A percentile compares a stretch with the other conserved stretches of the same genome.
Conservation (phyloP, 2,888 invertebrate genomes). For the Eupithecia centaureata region DNA sequence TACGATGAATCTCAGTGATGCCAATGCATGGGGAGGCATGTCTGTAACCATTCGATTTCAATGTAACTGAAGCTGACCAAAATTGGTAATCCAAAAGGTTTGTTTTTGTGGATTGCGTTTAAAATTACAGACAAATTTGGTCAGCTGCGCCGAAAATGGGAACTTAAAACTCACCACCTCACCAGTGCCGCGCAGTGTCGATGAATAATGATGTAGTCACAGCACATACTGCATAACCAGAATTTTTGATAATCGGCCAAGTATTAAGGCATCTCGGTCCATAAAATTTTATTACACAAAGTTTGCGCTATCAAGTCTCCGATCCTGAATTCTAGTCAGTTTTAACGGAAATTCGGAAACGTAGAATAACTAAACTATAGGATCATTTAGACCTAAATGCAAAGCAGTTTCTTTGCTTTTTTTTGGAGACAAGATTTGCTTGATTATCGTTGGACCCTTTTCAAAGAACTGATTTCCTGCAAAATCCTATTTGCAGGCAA, state of each 20-base stretch:
- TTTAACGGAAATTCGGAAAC: conserved; percentile 7
- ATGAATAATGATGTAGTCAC: conserved; percentile 19
- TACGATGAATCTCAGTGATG: neutral
- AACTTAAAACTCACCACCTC: conserved; percentile 38
- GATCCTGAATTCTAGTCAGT: conserved; percentile 13
- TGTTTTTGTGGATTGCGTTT: conserved; percentile 34
- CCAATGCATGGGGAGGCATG: neutral
- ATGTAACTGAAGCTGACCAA: neutral
- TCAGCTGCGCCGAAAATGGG: conserved; percentile 33
- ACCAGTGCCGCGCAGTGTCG: conserved; percentile 11
- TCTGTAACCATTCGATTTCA: neutral
- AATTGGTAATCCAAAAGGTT: conserved; percentile 24
- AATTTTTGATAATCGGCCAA: conserved; percentile 33
- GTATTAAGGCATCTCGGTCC: conserved; percentile 27
- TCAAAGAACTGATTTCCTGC: conserved; percentile 4
- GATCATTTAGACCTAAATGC: neutral
- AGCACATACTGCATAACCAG: conserved; percentile 15
- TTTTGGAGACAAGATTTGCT: neutral
- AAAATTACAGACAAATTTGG: conserved; percentile 34
- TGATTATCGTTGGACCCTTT: neutral
- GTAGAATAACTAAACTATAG: neutral
- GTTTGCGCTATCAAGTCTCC: conserved; percentile 23
- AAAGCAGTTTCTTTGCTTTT: neutral
- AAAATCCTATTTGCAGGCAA: conserved; percentile 6
- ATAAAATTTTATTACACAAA: conserved; percentile 32